phyloP scores from a whole-genome alignment of 2,113 vertebrate species.

The Symphodus melops region DNA sequence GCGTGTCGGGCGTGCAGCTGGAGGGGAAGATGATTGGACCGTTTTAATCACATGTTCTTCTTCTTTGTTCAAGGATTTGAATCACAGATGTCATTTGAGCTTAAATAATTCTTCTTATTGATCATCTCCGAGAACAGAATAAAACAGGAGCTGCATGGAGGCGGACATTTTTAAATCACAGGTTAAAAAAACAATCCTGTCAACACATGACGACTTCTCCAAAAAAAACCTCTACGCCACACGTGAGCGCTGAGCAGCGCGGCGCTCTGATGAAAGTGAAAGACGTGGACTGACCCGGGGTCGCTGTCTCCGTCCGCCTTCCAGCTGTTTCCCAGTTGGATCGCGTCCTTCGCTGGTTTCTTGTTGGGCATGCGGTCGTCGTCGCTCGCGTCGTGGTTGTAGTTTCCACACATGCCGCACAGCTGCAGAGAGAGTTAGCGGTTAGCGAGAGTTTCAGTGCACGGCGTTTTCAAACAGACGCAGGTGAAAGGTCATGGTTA shows the following conservation, averaged over 20 bases:
- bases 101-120: too few species aligned
- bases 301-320: slow-evolving; percentile 82
- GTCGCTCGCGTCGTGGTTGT: slow-evolving; percentile 81
- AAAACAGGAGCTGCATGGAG: too few species aligned
- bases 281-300: slow-evolving; percentile 72
- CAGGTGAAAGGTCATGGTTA: slow-evolving; percentile 46
- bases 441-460: neutral
- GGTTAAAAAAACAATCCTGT: too few species aligned
- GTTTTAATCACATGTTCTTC: too few species aligned
- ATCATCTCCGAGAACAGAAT: too few species aligned
- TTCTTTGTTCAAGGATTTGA: too few species aligned
- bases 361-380: slow-evolving; percentile 85
- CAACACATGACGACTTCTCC: too few species aligned
- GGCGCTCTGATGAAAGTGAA: too few species aligned
- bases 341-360: slow-evolving; percentile 74
- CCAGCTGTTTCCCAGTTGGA: slow-evolving; percentile 88
- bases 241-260: too few species aligned
- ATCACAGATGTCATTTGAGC: too few species aligned
- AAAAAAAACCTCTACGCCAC: too few species aligned
- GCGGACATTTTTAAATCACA: too few species aligned
- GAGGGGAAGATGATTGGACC: neutral
- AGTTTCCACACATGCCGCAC: slow-evolving; percentile 90
- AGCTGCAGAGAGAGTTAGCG: slow-evolving; percentile 70
- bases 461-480: neutral
- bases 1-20: slow-evolving; percentile 83